Evolutionary conservation across 1,140 invertebrate genomes (phyloP).

Genomic region (Leptinotarsa texana): DNA sequence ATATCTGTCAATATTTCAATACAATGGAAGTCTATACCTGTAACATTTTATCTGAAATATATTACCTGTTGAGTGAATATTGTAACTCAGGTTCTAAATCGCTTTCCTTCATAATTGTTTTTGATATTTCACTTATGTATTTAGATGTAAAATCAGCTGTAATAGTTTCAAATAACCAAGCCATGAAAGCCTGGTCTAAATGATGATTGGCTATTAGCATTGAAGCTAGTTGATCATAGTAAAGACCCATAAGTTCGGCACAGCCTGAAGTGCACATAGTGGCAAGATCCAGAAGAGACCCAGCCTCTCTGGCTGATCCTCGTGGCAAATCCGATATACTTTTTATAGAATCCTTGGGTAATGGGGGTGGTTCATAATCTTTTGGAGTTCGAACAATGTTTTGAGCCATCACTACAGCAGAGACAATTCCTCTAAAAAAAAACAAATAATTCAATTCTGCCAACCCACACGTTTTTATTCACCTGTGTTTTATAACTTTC

Average conservation of each 20-base stretch:
- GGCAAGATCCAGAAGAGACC: conserved; percentile 49
- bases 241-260: conserved; percentile 65
- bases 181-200: conserved; percentile 64
- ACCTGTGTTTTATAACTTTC: conserved; percentile 53
- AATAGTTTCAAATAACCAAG: conserved; percentile 64
- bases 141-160: conserved; percentile 65
- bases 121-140: conserved; percentile 58
- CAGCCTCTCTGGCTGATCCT: conserved; percentile 54
- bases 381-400: conserved; percentile 44
- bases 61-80: conserved; percentile 59
- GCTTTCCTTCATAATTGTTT: conserved; percentile 53
- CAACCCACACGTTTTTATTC: neutral
- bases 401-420: conserved; percentile 57
- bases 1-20: too few species aligned
- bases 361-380: neutral
- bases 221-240: conserved; percentile 73
- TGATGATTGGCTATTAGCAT: conserved; percentile 59
- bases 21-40: too few species aligned
- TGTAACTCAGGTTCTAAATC: conserved; percentile 59
- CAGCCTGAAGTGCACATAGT: conserved; percentile 48
- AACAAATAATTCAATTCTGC: neutral
- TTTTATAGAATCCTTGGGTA: conserved; percentile 4
- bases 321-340: conserved; percentile 25
- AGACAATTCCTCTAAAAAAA: conserved; percentile 53
- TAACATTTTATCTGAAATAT: conserved; percentile 39